Evolutionary conservation across 37 sponge, comb jelly and placozoan genomes (phyloP), one percentile per base, ranked within the genome.

Genomic region (Lycopodina hypogea): DNA sequence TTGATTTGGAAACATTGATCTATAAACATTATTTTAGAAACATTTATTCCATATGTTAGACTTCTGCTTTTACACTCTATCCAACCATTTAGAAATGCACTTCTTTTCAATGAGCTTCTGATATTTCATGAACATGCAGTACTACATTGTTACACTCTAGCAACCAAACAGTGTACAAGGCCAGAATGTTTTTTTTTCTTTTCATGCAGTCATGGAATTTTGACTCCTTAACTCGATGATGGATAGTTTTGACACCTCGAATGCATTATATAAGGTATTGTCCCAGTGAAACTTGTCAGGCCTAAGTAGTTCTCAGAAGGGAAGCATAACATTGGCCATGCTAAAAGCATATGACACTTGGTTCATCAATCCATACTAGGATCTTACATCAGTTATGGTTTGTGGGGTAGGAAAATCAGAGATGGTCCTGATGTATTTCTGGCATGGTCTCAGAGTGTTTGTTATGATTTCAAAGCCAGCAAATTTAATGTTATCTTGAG

Each of bases 381-480:
- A 82, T 73, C 82, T 72, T 24, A 82, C 53, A 41, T 82, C 74
- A 14, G 67, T 80, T 22, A 80, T 60, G 71, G 21, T 80, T 56
- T 78, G 68, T 34, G 82, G 82, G 74, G 62, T 62, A 41, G n/a
- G n/a, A n/a, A n/a, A n/a, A n/a, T 74, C 55, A 6, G 76, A 22
- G 56, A 83, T 83, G 42, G 83, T 76, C 40, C 83, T 74, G 58
- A 83, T 60, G 74, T 63, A 82, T 30, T 62, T 82, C 69, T 82
- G 39, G 82, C 82, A 82, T 30, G 83, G 83, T 67, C 29, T 41
- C 37, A 84, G 77, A 38, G 77, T 69, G 39, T 84, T 62, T n/a
- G 33, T 76, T 42, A 70, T 69, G 18, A 84, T 76, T 57, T 84
- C 84, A 52, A 84, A 84, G 39, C 84, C 84, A 28, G 84, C 84